Evolutionary conservation across 23 tunicate species (phyloP), one percentile per base, ranked within the genome.

Genomic region (Corella eumyota): DNA sequence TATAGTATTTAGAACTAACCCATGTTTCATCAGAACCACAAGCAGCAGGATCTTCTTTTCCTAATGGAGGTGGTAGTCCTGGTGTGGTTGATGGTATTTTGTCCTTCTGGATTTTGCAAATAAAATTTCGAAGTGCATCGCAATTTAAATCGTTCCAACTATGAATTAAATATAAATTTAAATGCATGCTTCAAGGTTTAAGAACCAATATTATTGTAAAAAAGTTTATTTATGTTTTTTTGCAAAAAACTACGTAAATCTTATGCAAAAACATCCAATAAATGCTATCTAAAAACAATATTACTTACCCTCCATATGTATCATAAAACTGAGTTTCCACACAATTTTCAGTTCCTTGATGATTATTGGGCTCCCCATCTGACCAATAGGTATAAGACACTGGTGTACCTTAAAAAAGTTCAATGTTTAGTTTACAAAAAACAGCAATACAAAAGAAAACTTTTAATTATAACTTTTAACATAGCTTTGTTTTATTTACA

Each of bases 111-210:
- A 88, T 88, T 34, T 88, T 88, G 51, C 96, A 88, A 46, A 88
- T 78, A 44, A 46, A 74, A 47, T 88, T 88, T 32, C 87, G 76
- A 1, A 31, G 27, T 0, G 80, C 55, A 45, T 88, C 76, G 52
- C 96, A 88, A 49, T 36, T 54, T 46, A 78, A 54, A 55, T 88
- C 96, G 40, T 88, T 88, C 96, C 96, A 88, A 4, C 96, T 88
- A 58, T 28, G 48, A 9, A 9, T 11, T 40, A 40, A 40, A 40
- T 25, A 48, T 3, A 54, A 3, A 75, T 11, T 30, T 0, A 26
- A 23, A 45, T n/a, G 19, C 45, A 26, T 9, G 11, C 22, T 53
- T 7, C n/a, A 53, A 20, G n/a, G 59, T 19, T 13, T 13, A 21
- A 20, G 30, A 26, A 20, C 11, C 6, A 19, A 30, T 13, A 53